Percentiles rank a stretch among this genome's conserved stretches.
phyloP scores from a whole-genome alignment of 2,113 vertebrate genomes.

The Aspidoscelis tigris region DNA sequence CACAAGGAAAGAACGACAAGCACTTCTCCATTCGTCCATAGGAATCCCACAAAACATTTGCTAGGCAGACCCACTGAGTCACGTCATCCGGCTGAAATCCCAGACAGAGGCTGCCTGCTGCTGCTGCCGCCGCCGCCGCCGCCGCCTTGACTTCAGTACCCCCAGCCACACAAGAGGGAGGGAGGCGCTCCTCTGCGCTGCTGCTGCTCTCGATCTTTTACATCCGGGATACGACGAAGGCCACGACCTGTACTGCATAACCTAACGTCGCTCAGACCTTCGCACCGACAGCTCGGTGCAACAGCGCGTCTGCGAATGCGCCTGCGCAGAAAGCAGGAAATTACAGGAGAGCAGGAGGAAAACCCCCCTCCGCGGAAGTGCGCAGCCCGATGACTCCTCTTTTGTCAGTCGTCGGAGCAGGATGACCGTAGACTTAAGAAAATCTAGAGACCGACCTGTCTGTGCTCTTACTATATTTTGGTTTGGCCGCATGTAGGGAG shows the following conservation, averaged over 20 bases:
- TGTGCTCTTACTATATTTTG: background rate
- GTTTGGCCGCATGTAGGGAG: background rate
- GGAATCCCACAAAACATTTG: background rate
- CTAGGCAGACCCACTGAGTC: no score
- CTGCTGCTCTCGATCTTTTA: background rate
- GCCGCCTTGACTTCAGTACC: background rate
- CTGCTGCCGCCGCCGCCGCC: no score
- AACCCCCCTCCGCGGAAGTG: background rate
- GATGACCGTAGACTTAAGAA: background rate
- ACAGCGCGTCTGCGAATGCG: background rate
- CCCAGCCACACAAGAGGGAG: no score
- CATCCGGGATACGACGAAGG: constrained; percentile 6
- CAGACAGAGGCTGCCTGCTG: background rate
- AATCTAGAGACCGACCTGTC: background rate
- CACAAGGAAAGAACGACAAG: background rate
- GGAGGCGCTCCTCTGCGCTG: no score
- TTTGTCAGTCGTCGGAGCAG: background rate
- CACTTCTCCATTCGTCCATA: background rate
- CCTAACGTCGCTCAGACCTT: background rate
- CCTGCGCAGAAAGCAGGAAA: background rate
- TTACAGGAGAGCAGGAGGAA: no score
- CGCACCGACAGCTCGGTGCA: background rate
- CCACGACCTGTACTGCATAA: no score
- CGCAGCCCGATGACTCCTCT: background rate
- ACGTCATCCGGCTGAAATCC: no score